Conservation (phyloP, 2,888 invertebrate species). For the Heliconius cydno region DNA sequence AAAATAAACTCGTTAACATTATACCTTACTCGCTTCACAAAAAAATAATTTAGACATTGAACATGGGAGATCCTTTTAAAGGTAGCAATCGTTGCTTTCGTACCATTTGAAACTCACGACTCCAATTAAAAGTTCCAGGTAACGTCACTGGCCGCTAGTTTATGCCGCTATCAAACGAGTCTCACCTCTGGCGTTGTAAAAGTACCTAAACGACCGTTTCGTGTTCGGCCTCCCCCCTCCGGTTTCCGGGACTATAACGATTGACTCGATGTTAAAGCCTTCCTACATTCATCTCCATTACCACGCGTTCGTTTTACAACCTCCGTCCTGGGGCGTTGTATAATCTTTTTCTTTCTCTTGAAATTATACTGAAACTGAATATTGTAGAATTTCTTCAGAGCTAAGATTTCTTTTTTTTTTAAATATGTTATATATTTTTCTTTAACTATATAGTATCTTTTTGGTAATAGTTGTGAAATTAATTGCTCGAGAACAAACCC, state of each 20-base stretch:
- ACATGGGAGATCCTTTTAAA: neutral
- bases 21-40: neutral
- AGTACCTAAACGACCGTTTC: conserved; percentile 48
- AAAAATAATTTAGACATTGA: neutral
- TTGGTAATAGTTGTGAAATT: too few relatives aligned
- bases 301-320: conserved; percentile 55
- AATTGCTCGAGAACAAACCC: too few relatives aligned
- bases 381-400: neutral
- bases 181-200: conserved; percentile 39
- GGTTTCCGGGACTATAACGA: conserved; percentile 45
- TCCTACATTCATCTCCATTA: conserved; percentile 39
- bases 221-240: conserved; percentile 44
- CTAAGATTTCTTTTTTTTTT: neutral
- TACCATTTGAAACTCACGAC: conserved; percentile 30
- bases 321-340: conserved; percentile 53
- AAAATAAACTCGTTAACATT: neutral
- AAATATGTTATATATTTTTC: neutral
- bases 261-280: conserved; percentile 41
- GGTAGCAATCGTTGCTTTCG: conserved; percentile 32
- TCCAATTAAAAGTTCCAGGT: conserved; percentile 43
- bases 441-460: too few relatives aligned
- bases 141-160: conserved; percentile 37
- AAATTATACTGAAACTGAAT: neutral
- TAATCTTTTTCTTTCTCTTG: conserved; percentile 10
- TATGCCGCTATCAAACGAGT: conserved; percentile 39